A percentile compares a stretch with the other conserved stretches of the same genome.
Conservation (phyloP, 2,888 invertebrate genomes). For the Criorhina ranunculi region DNA sequence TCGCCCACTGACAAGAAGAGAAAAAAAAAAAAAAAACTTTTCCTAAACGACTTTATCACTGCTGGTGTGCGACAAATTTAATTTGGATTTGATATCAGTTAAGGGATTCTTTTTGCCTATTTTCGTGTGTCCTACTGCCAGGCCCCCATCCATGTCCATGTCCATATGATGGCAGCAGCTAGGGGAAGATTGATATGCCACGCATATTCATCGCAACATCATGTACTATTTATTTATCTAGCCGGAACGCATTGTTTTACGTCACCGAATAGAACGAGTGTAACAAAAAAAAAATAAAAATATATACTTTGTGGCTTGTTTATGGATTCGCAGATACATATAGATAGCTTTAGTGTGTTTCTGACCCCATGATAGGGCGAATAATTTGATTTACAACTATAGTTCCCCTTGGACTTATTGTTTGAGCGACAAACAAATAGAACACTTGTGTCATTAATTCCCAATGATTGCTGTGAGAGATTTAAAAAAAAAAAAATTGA, state of each 20-base stretch:
- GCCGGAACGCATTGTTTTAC: not conserved
- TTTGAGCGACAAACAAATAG: too few species aligned
- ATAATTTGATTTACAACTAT: constrained; percentile 1
- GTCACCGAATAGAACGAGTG: not conserved
- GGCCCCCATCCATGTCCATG: not conserved
- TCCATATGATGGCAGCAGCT: too few species aligned
- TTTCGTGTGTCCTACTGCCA: not conserved
- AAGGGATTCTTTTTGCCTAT: constrained; percentile 21
- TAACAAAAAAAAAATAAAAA: too few species aligned
- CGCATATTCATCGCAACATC: constrained; percentile 22
- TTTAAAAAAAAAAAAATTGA: constrained; percentile 5
- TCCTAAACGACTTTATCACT: constrained; percentile 8
- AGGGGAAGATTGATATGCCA: not conserved
- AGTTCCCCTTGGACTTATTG: too few species aligned
- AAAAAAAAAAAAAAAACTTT: too few species aligned
- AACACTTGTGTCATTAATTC: constrained; percentile 11
- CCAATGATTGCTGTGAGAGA: not conserved
- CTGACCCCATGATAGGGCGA: too few species aligned
- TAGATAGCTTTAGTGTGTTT: too few species aligned
- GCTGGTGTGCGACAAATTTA: constrained; percentile 43
- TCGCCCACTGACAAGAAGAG: not conserved
- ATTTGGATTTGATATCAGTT: constrained; percentile 47
- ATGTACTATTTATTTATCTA: constrained; percentile 6
- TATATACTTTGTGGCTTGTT: too few species aligned
- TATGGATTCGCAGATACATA: constrained; percentile 4